These are phyloP conservation scores for Euwallacea similis DNA, from an alignment of 1,140 invertebrate species.

Conservation along the genomic window DNA sequence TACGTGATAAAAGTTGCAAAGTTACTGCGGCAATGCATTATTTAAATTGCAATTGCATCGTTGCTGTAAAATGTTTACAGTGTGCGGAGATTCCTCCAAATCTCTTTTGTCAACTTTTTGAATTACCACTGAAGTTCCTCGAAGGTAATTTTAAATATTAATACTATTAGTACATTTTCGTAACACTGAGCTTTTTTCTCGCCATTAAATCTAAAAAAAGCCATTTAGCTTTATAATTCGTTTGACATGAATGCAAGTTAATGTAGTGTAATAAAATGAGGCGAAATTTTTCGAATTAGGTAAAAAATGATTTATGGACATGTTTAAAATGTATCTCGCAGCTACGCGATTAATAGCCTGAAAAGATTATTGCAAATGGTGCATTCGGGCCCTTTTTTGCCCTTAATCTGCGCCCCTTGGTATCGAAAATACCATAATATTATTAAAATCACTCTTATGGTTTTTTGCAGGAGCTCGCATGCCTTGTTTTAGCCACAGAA, in stretches of 20 bases:
- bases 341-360: too few species aligned
- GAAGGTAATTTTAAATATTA: too few species aligned
- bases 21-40: neutral
- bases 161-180: neutral
- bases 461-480: too few species aligned
- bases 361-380: too few species aligned
- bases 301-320: conserved; percentile 19
- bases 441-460: too few species aligned
- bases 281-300: conserved; percentile 17
- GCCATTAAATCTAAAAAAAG: conserved; percentile 6
- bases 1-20: conserved; percentile 5
- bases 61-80: neutral
- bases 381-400: neutral
- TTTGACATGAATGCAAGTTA: conserved; percentile 17
- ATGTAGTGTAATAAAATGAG: conserved; percentile 20
- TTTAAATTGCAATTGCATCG: neutral
- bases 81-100: too few species aligned
- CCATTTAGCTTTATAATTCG: conserved; percentile 18
- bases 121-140: too few species aligned
- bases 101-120: too few species aligned
- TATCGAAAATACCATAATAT: too few species aligned
- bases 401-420: neutral
- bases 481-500: too few species aligned
- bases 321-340: conserved; percentile 4
- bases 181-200: conserved; percentile 4